Percentiles rank a stretch among this genome's conserved stretches.
Evolutionary conservation across 2,888 invertebrate species (phyloP).

Genomic region (Drosophila limbata): DNA sequence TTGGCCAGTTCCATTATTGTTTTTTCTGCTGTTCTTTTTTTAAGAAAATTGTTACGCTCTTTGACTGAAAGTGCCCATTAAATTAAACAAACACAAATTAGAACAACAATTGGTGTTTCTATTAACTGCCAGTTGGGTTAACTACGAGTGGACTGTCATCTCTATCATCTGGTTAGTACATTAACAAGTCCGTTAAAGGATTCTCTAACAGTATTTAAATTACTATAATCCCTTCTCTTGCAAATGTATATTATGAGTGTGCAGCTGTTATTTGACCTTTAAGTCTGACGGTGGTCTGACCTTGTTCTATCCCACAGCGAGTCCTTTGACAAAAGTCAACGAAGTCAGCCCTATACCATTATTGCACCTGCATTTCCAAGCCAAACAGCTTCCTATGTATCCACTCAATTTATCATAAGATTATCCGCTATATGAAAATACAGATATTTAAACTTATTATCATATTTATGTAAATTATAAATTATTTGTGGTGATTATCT

Average conservation of each 20-base stretch:
- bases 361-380: slow-evolving; percentile 32
- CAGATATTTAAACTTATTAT: no score
- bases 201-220: neutral
- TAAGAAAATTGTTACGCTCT: slow-evolving; percentile 47
- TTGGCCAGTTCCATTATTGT: slow-evolving; percentile 37
- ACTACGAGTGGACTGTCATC: slow-evolving; percentile 13
- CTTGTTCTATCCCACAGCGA: slow-evolving; percentile 28
- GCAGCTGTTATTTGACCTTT: neutral
- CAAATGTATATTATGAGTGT: neutral
- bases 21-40: slow-evolving; percentile 12
- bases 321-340: slow-evolving; percentile 21
- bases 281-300: neutral
- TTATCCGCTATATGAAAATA: neutral
- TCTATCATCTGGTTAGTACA: neutral
- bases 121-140: slow-evolving; percentile 31
- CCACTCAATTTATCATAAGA: neutral
- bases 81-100: slow-evolving; percentile 59
- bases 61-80: slow-evolving; percentile 44
- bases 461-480: no score
- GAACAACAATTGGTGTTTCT: slow-evolving; percentile 41
- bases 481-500: neutral
- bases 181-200: neutral
- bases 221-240: neutral
- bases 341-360: slow-evolving; percentile 1
- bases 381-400: neutral